Base-by-base conservation (phyloP, 2,797 vertebrate genomes). In the Acrossocheilus wenchowensis region DNA sequence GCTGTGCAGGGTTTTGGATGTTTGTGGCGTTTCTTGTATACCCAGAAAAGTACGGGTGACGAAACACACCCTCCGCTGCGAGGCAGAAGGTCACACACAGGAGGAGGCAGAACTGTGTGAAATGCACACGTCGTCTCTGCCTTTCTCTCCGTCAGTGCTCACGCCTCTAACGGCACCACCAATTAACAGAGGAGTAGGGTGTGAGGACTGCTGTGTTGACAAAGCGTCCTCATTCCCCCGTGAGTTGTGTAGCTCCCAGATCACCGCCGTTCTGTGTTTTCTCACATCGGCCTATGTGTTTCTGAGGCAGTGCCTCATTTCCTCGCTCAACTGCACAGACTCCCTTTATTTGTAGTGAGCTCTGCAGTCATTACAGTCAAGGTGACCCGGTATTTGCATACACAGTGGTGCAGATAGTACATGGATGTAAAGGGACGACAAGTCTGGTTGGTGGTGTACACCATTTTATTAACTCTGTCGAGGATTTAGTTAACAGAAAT, bases 121-220 rank as follows among this genome's bases (percentile, higher is more conserved):
- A 87, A 85, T 68, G 39, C 72, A 73, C 82, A 71, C 23, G 66
- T 83, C 78, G 45, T 54, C 68, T 79, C 43, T 41, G 41, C 11
- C 41, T 77, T 78, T 74, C 30, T 62, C 43, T 71, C 54, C 23
- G 15, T 19, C 45, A 39, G 34, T 80, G 66, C 45, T 68, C 82
- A 72, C 45, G 62, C 39, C 68, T 84, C 43, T 62, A 83, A 89
- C 62, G 36, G 52, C 57, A 83, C 87, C 66, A 72, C 81, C 89
- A 89, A 89, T 91, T 90, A 91, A 79, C 81, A 85, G 50, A 77
- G 66, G 41, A 79, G 66, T 48, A 72, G 45, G 41, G 87, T 86
- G 88, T 74, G 45, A 89, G 80, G 82, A 82, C 81, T 74, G 83
- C 77, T 77, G 54, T 69, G 57, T 86, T 86, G 81, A 87, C 80